Base-by-base conservation (phyloP, 2,113 vertebrate species). In the Pterophyllum scalare region DNA sequence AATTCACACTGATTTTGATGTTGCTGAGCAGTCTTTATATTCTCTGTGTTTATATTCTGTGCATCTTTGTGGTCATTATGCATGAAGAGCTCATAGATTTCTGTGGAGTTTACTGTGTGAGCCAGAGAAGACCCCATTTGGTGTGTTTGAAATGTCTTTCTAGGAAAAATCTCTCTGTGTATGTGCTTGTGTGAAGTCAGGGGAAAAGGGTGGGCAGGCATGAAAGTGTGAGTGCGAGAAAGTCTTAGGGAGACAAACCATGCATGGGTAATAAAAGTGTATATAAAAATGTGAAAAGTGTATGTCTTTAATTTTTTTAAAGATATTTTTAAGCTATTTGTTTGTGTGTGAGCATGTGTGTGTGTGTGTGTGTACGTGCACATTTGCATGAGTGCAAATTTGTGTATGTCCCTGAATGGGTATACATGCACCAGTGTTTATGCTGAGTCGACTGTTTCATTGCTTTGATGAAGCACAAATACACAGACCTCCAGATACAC, bases 391-490 rank as follows among this genome's bases (percentile, higher is more conserved):
- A 35, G 52, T 1, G 5, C 61, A 81, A 20, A 31, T 85, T 70
- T 85, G 3, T 58, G 46, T 52, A 57, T 80, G 12, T 56, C 64
- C 9, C 83, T 80, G 88, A 90, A 10, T 82, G 77, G 79, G 86
- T 59, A 59, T 74, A 64, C 49, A 82, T 65, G 61, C 24, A 61
- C 75, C 15, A n/a, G 59, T 91, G 91, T 91, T 90, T 87, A 90
- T 91, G 94, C 93, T 94, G 94, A 94, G 80, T 92, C 17, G 88
- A 91, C 93, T 58, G 84, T 95, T 95, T 94, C 90, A 87, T 89
- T 60, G 79, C 84, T 89, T 86, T 87, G 81, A 91, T 92, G 88
- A 89, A 92, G 92, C 86, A 72, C 82, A 82, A 81, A 89, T 91
- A 83, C 91, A 91, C 93, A 93, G 87, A 88, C 91, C 84, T 92